Percentiles rank a stretch among this genome's conserved stretches.
Conservation (phyloP, 2,888 invertebrate genomes). For the Neuroscelio doddi region DNA sequence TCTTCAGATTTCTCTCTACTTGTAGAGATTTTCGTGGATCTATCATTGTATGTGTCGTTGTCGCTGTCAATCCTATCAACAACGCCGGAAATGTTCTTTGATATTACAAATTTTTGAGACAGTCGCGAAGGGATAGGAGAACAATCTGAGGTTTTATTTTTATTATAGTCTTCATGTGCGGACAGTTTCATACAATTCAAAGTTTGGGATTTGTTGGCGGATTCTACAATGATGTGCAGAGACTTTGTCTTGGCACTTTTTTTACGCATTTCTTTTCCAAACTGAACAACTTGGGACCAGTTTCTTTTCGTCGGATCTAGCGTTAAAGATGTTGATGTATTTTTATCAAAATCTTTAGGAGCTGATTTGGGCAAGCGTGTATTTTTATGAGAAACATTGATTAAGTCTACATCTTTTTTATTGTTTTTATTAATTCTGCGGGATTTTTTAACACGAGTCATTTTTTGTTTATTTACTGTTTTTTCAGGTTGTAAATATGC, state of each 20-base stretch:
- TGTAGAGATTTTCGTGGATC: neutral
- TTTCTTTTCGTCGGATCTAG: slow-evolving; percentile 32
- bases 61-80: neutral
- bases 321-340: neutral
- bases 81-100: no score
- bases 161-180: neutral
- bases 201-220: slow-evolving; percentile 29
- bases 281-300: slow-evolving; percentile 53
- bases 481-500: neutral
- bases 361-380: neutral
- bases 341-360: slow-evolving; percentile 6
- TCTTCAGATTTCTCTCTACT: no score
- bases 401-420: neutral
- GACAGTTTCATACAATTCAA: no score
- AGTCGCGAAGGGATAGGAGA: neutral
- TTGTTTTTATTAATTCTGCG: neutral
- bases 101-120: no score
- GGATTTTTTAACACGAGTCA: neutral
- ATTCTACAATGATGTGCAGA: slow-evolving; percentile 53
- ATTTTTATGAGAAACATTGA: neutral
- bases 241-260: slow-evolving; percentile 52
- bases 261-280: slow-evolving; percentile 59
- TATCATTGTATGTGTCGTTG: neutral
- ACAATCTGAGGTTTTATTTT: neutral
- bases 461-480: neutral